Base-by-base conservation (phyloP, 2,797 vertebrate species). In the Falco rusticolus region DNA sequence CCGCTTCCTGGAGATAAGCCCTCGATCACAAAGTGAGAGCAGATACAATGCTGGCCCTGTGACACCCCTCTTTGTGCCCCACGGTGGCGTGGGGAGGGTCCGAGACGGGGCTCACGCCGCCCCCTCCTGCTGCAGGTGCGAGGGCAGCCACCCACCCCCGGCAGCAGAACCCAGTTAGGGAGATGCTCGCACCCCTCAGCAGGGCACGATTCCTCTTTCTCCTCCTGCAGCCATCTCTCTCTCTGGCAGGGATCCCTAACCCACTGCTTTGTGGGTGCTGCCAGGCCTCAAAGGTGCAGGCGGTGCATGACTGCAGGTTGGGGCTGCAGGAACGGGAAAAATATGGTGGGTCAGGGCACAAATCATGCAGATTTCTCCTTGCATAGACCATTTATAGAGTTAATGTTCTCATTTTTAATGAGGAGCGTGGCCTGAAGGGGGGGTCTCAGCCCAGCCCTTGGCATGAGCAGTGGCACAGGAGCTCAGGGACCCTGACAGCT, bases 1-100 rank as follows among this genome's bases (percentile, higher is more conserved):
- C 39, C 43, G 6, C 75, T 89, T 90, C 87, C 89, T 93, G 78
- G 48, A 92, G 92, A 93, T 94, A 93, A 95, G 57, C 74, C 18
- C 22, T 84, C 14, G 5, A 10, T 63, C n/a, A 19, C 68, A 18
- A 57, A 60, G 18, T 31, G 51, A 70, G 39, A 20, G 26, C 48
- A 48, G 33, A 59, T 65, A 43, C 53, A 68, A 60, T 25, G 21
- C 33, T 77, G 74, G 5, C 22, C 9, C 41, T 50, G 33, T 45
- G 59, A 33, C 59, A 63, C 18, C 3, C 6, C 31, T n/a, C 47
- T 86, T 64, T 85, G 71, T 87, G 51, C 33, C 47, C 64, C 13
- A 8, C 77, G 34, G 21, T 6, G 25, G 21, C 43, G 8, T 9
- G 19, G n/a, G 6, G 12, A 28, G 43, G 16, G 16, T 2, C 0